Base-by-base conservation (phyloP, 2,888 invertebrate genomes). In the Macropis europaea region DNA sequence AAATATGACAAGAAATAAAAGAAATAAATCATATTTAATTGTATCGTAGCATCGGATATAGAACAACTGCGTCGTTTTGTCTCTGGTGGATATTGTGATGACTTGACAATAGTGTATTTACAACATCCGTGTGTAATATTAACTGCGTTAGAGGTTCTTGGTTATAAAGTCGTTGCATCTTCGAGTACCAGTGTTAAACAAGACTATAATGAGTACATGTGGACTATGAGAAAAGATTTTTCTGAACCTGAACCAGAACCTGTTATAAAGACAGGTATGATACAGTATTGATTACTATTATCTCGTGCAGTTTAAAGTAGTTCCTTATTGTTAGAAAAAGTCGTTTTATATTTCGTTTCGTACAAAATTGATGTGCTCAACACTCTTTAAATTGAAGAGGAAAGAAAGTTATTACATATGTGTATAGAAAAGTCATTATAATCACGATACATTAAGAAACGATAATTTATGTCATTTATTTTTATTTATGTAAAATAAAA, bases 181-280 rank as follows among this genome's bases (percentile, higher is more conserved):
- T 96, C 96, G 73, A 95, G 95, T 61, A 95, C 96, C 56, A 94
- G 95, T 73, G 95, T 96, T 22, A 96, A 96, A 90, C 96, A 96
- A 90, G 96, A 96, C 88, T 95, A 96, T 88, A 96, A 96, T 92
- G 96, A 97, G 89, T 96, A 96, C 85, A 96, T 96, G 95, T 97
- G 97, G 97, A 97, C 97, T 90, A 95, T 97, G 95, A 94, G 96
- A 92, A 96, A 95, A 90, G 96, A 96, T 84, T 96, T 96, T 89
- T 92, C 94, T 40, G 95, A 95, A 85, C 96, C 96, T 60, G 96
- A 97, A 89, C 96, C 96, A 22, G 92, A 87, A 74, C 69, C 84
- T 52, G 82, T 84, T 56, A 82, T 86, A 54, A 85, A 87, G 71
- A 57, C 86, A 82, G 88, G 88, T 88, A 84, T 54, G 82, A 83